These are phyloP conservation scores for Pogonocherus hispidulus DNA, from an alignment of 2,888 invertebrate species.

Conservation along the genomic window DNA sequence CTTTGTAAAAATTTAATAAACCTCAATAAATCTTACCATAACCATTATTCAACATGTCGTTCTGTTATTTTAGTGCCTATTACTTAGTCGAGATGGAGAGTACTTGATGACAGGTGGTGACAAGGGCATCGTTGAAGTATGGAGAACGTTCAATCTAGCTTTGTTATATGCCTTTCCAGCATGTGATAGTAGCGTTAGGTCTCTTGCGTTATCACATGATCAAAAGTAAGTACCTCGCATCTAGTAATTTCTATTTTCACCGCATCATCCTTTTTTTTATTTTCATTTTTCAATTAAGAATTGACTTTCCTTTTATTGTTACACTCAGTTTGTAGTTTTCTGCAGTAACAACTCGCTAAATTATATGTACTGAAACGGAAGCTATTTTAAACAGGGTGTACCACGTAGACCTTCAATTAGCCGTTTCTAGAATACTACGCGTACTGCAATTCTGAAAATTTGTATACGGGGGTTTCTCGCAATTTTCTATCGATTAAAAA, in stretches of 20 bases:
- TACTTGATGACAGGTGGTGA: constrained; percentile 98
- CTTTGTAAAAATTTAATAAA: no score
- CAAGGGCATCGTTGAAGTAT: constrained; percentile 97
- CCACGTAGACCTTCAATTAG: no score
- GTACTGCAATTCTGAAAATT: no score
- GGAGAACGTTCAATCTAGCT: constrained; percentile 97
- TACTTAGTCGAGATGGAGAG: constrained; percentile 97
- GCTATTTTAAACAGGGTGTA: no score
- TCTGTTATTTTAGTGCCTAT: constrained; percentile 80
- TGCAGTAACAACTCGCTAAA: no score
- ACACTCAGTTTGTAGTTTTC: no score
- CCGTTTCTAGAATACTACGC: no score
- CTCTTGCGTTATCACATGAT: constrained; percentile 96
- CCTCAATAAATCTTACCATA: neutral
- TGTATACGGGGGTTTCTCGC: no score
- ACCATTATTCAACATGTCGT: no score
- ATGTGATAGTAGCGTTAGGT: constrained; percentile 94
- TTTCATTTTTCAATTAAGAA: constrained; percentile 16
- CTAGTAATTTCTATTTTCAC: constrained; percentile 7
- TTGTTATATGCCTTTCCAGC: constrained; percentile 98
- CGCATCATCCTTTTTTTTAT: neutral
- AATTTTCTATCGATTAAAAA: no score
- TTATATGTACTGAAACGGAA: no score
- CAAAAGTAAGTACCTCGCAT: constrained; percentile 93
- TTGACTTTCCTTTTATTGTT: no score